These are phyloP conservation scores for Pocillopora grandis DNA, from an alignment of 92 coral and sea anemone species.

Conservation along the genomic window DNA sequence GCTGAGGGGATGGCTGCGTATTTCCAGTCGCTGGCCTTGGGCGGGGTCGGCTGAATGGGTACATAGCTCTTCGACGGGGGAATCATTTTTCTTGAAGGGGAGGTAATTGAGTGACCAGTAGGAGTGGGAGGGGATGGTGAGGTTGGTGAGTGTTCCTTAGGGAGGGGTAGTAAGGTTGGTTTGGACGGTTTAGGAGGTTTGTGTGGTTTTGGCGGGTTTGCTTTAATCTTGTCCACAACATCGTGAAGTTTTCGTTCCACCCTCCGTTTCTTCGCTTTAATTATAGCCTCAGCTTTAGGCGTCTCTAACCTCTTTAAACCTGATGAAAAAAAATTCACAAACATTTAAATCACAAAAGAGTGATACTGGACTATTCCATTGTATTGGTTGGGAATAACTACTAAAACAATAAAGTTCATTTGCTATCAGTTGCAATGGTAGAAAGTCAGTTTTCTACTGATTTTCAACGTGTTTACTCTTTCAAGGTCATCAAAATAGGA, in stretches of 20 bases:
- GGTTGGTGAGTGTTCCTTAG: slow-evolving; percentile 59
- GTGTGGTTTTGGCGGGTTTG: slow-evolving; percentile 74
- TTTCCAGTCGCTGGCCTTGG: slow-evolving; percentile 86
- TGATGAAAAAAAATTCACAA: background rate
- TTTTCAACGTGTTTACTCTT: no score
- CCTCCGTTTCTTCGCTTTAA: slow-evolving; percentile 78
- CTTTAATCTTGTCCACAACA: slow-evolving; percentile 79
- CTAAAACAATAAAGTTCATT: no score
- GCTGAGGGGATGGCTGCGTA: slow-evolving; percentile 89
- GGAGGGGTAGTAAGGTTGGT: slow-evolving; percentile 79
- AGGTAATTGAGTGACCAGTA: slow-evolving; percentile 72
- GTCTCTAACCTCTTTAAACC: slow-evolving; percentile 78
- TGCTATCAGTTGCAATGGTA: no score
- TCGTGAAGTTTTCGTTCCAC: slow-evolving; percentile 76
- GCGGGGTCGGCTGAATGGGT: slow-evolving; percentile 71
- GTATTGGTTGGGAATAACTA: no score
- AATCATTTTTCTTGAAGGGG: slow-evolving; percentile 95
- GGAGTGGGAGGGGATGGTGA: slow-evolving; percentile 80
- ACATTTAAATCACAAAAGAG: no score
- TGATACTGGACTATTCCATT: no score
- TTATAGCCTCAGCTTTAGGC: slow-evolving; percentile 67
- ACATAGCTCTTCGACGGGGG: slow-evolving; percentile 86
- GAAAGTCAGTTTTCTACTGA: no score
- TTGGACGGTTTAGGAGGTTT: slow-evolving; percentile 66
- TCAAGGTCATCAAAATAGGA: no score